Evolutionary conservation across 2,113 vertebrate genomes (phyloP).

Genomic region (Silurus asotus): DNA sequence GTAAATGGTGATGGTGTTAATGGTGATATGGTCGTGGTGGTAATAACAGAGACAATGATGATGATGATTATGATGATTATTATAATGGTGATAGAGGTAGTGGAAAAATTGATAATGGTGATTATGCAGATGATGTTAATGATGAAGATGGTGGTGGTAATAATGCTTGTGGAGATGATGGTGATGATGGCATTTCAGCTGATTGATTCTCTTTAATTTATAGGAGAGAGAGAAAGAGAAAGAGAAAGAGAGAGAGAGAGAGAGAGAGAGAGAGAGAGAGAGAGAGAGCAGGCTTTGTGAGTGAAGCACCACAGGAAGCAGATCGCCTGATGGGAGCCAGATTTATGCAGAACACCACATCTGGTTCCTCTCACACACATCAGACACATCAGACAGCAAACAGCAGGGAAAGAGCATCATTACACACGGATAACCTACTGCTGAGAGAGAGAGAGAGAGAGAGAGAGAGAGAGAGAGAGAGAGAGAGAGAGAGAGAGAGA

Average conservation of each 20-base stretch:
- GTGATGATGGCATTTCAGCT: neutral
- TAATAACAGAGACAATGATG: neutral
- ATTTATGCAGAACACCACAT: neutral
- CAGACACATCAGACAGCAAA: neutral
- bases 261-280: too few relatives aligned
- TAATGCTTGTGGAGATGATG: too few relatives aligned
- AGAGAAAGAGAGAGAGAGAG: too few relatives aligned
- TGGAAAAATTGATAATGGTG: too few relatives aligned
- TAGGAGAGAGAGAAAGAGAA: neutral
- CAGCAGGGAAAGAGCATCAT: neutral
- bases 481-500: neutral
- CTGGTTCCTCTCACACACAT: constrained; percentile 1
- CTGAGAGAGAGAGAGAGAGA: neutral
- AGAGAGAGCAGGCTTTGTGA: neutral
- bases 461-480: neutral
- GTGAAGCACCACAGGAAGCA: neutral
- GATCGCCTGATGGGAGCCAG: neutral
- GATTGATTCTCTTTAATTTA: neutral
- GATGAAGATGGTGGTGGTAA: neutral
- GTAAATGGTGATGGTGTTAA: too few relatives aligned
- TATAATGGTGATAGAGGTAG: too few relatives aligned
- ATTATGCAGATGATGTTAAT: neutral
- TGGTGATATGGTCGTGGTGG: too few relatives aligned
- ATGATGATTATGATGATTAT: neutral
- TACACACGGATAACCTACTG: neutral